Base-by-base conservation (phyloP, 1,140 invertebrate species). In the Calosoma granatense region DNA sequence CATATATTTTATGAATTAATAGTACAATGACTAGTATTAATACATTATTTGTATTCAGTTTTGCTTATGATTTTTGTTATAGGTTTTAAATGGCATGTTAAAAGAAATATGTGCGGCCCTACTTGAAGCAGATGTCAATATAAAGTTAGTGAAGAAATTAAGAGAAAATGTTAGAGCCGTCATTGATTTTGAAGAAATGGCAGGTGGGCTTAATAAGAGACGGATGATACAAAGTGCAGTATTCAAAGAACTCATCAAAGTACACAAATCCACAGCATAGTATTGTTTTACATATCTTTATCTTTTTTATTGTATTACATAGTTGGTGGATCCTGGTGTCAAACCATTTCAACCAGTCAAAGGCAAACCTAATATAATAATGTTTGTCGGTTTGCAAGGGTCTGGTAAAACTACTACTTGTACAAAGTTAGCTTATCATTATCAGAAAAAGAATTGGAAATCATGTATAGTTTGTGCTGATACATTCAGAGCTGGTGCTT, bases 141-240 rank as follows among this genome's bases (percentile, higher is more conserved):
- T 99, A 63, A 82, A 86, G 65, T 79, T 99, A 59, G 97, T 99
- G 0, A 98, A 98, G 76, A 86, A 94, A 72, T 78, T 99, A 11
- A 80, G 96, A 62, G 94, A 98, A 79, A 99, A 98, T 95, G 94
- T 99, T n/a, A 83, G 92, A 52, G 81, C 86, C 51, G 93, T 96
- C 57, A 98, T 98, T 75, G 93, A 99, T 76, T 99, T 99, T 78
- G 96, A 99, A 71, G 97, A 99, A 70, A 99, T 99, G 94, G 95
- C 95, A 69, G 95, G 92, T 52, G 97, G 97, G 17, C 82, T 99
- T 20, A 99, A 99, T 73, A 99, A 99, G 70, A 77, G 97, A 21
- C 78, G 95, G 54, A 97, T 99, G 91, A 99, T 99, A 67, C 96
- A 99, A 72, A 96, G 91, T 62, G 94, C 95, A 59, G 97, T 99